phyloP scores from a whole-genome alignment of 1,140 invertebrate species.

The Palaemon carinicauda region DNA sequence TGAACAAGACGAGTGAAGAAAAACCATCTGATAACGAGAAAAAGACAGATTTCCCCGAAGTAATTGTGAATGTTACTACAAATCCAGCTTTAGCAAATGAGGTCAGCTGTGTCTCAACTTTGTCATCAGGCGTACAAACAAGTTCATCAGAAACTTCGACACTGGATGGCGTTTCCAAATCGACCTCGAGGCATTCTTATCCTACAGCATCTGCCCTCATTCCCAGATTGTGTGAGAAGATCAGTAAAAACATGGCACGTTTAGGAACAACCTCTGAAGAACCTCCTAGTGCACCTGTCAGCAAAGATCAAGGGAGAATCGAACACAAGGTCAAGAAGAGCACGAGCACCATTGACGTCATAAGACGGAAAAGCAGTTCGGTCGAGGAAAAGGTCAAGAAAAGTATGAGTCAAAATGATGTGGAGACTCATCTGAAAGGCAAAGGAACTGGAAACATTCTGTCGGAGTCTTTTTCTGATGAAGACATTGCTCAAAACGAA shows the following conservation, averaged over 20 bases:
- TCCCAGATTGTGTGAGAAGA: conserved; percentile 6
- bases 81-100: neutral
- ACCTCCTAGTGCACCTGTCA: no score
- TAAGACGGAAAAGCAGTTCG: no score
- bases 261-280: conserved; percentile 2
- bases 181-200: conserved; percentile 18
- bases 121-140: neutral
- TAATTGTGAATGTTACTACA: no score
- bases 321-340: no score
- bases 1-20: neutral
- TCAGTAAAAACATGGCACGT: conserved; percentile 12
- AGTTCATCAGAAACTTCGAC: neutral
- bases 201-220: conserved; percentile 1
- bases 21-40: neutral
- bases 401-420: conserved; percentile 42
- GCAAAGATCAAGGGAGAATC: no score
- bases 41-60: neutral
- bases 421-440: conserved; percentile 18
- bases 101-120: neutral
- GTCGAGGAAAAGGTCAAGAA: conserved; percentile 3
- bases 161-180: neutral
- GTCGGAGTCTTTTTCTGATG: conserved; percentile 50
- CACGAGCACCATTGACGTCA: neutral
- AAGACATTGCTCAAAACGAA: conserved; percentile 35
- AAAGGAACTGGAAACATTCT: neutral